phyloP scores from a whole-genome alignment of 2,888 invertebrate genomes.

The Xestobium rufovillosum region DNA sequence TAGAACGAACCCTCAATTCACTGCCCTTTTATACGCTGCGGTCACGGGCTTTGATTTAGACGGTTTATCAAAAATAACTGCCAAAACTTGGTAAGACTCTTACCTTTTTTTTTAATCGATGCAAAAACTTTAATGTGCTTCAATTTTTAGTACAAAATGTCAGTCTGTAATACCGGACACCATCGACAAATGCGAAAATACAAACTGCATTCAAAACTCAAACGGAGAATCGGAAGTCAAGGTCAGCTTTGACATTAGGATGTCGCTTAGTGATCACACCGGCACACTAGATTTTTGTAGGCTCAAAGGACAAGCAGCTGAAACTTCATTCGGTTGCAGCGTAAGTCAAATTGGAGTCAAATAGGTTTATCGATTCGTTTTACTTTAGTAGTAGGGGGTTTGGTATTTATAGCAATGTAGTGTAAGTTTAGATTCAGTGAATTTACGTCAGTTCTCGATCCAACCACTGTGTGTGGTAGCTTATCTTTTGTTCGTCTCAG shows the following conservation, averaged over 20 bases:
- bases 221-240: conserved; percentile 35
- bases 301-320: conserved; percentile 52
- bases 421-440: too few species aligned
- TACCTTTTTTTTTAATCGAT: too few species aligned
- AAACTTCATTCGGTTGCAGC: conserved; percentile 50
- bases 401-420: too few species aligned
- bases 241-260: conserved; percentile 50
- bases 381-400: too few species aligned
- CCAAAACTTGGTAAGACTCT: conserved; percentile 44
- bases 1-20: conserved; percentile 51
- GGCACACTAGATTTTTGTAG: conserved; percentile 54
- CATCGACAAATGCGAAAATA: conserved; percentile 35
- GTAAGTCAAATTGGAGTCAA: conserved; percentile 47
- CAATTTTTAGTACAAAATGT: conserved; percentile 30
- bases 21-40: conserved; percentile 59
- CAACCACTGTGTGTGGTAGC: too few species aligned
- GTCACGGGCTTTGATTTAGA: conserved; percentile 68
- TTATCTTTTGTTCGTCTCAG: too few species aligned
- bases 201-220: conserved; percentile 36
- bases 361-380: too few species aligned
- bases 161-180: conserved; percentile 26
- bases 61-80: conserved; percentile 41
- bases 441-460: too few species aligned
- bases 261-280: conserved; percentile 62
- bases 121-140: too few species aligned